Base-by-base conservation (phyloP, 2,113 vertebrate genomes). In the Oenanthe oenanthe region DNA sequence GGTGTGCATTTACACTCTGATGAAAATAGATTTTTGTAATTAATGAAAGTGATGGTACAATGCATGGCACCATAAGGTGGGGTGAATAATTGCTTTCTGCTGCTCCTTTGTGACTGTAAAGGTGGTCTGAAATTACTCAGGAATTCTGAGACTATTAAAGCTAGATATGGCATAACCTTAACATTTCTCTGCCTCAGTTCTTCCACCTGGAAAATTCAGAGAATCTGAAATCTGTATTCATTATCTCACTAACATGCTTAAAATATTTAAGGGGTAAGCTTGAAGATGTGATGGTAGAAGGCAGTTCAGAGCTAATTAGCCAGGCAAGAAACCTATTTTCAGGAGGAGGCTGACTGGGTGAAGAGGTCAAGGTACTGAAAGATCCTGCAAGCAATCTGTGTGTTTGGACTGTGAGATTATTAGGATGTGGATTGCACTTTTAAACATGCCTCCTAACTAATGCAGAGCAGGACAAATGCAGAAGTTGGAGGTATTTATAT, bases 401-500 rank as follows among this genome's bases (percentile, higher is more conserved):
- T 78, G 26, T 40, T 76, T 66, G 18, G 20, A 24, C 34, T 42
- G 7, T 32, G 25, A 57, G 20, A 43, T 74, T 8, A 42, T 62
- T 50, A 83, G 34, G 25, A 42, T 50, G 18, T 21, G 9, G 34
- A 71, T 12, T 67, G 10, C 56, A 28, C 20, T 2, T 91, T 94
- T 86, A 51, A 62, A 47, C 3, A 1, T 56, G 26, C 20, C 15
- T 8, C 17, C 56, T 62, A n/a, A 24, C 5, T 74, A 17, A 62
- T 28, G 21, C 8, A 74, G 54, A 19, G 17, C 17, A 91, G 38
- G 53, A 61, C 13, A 57, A 88, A 54, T 22, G 25, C 6, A 38
- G 14, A 86, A 66, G 2, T 15, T 62, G 6, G 1, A 7, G 0
- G 0, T 16, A 60, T 42, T 87, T 74, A 53, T 38, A 62, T 16